Evolutionary conservation across 2,113 vertebrate species (phyloP), one percentile per base, ranked within the genome.

Genomic region (Nerophis ophidion): DNA sequence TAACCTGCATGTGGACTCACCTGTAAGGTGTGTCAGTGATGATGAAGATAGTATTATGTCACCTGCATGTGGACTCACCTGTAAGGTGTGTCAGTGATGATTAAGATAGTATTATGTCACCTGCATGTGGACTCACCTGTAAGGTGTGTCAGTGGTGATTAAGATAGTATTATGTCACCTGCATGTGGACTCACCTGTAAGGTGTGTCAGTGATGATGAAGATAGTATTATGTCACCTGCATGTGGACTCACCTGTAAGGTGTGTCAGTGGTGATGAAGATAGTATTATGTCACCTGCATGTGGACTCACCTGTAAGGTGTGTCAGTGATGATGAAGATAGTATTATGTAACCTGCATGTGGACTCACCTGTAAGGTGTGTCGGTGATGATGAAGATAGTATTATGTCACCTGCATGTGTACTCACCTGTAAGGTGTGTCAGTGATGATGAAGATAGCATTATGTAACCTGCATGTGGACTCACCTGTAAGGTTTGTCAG

Each of bases 401-500:
- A 26, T 26, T 26, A 26, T 26, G 3, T 26, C 3, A 26, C 26
- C 3, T 26, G 26, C 4, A 2, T 26, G 5, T 13, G 17, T n/a
- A 71, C 84, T 76, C 51, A 99, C 97, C 97, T 92, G 79, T 98
- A 98, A 0, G 96, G 95, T 75, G 97, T 98, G 76, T 98, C 96
- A 0, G 95, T 94, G 86, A 26, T 26, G 19, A 26, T 26, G 1
- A 26, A 26, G 19, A 26, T 26, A 2, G 19, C 3, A 26, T 26
- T 26, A 26, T 26, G 1, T 26, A 26, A 26, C 19, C 1, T 26
- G 19, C 3, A 26, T 26, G 5, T 13, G 17, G 33, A 71, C 84
- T 76, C 51, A 99, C 97, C 97, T 92, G 79, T 98, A 98, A 0
- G 96, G 95, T 75, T 98, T 98, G 76, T 98, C 96, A 0, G 95